These are phyloP conservation scores for Phytoseiulus persimilis DNA, from an alignment of 2,888 invertebrate species.

Conservation along the genomic window DNA sequence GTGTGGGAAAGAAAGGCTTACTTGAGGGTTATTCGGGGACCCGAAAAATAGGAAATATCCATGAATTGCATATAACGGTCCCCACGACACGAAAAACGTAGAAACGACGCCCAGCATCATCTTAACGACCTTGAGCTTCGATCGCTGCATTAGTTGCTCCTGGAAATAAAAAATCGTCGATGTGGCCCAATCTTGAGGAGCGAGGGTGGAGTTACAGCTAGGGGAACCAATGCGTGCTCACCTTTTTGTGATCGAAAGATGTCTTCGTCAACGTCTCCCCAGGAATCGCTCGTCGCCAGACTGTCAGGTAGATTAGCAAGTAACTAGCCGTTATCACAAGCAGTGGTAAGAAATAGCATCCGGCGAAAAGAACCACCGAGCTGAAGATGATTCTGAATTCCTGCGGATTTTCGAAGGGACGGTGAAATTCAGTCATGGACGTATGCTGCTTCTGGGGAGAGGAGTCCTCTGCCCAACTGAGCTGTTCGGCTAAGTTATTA, in stretches of 20 bases:
- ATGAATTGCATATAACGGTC: slow-evolving; percentile 49
- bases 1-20: not conserved
- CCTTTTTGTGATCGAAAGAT: slow-evolving; percentile 41
- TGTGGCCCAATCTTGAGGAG: not conserved
- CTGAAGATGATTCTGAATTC: slow-evolving; percentile 25
- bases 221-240: slow-evolving; percentile 41
- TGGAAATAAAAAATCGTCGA: not conserved
- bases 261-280: slow-evolving; percentile 48
- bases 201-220: not conserved
- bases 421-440: too few species aligned
- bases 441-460: too few species aligned
- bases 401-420: not conserved
- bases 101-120: slow-evolving; percentile 51
- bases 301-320: slow-evolving; percentile 48
- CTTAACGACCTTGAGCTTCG: slow-evolving; percentile 47
- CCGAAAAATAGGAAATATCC: slow-evolving; percentile 15
- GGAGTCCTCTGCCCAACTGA: not conserved
- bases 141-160: slow-evolving; percentile 44
- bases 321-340: slow-evolving; percentile 46
- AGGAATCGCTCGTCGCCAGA: slow-evolving; percentile 51
- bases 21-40: not conserved
- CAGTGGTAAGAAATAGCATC: slow-evolving; percentile 46
- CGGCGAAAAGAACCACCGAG: slow-evolving; percentile 15
- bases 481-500: not conserved
- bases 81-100: slow-evolving; percentile 51